Conservation (phyloP, 1,140 invertebrate genomes). For the Asobara japonica region DNA sequence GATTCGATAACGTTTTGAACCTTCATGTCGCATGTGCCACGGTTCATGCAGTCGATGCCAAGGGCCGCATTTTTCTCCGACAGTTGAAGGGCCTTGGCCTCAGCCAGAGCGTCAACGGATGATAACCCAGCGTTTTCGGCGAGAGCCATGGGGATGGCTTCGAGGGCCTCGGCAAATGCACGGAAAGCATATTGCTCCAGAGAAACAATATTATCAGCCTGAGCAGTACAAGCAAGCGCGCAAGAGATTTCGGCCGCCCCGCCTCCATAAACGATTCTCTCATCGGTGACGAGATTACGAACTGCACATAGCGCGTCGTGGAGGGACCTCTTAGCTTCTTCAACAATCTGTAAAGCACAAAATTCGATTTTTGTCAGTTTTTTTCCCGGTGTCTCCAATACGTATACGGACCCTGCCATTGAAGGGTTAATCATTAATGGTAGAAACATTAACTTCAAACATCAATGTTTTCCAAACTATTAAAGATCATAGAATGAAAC, state of each 20-base stretch:
- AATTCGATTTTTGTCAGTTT: conserved; percentile 30
- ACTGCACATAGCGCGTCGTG: conserved; percentile 99
- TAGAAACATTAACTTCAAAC: too few species aligned
- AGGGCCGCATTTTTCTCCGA: conserved; percentile 86
- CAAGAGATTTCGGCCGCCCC: conserved; percentile 97
- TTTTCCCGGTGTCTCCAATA: too few species aligned
- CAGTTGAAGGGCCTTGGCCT: conserved; percentile 91
- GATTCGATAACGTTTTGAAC: conserved; percentile 97
- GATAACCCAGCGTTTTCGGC: conserved; percentile 97
- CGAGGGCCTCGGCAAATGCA: conserved; percentile 95
- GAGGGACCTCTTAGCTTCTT: conserved; percentile 96
- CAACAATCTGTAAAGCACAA: conserved; percentile 78
- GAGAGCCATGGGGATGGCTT: conserved; percentile 93
- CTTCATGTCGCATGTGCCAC: conserved; percentile 95
- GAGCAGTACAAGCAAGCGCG: conserved; percentile 86
- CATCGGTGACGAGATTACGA: conserved; percentile 92
- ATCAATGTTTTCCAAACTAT: too few species aligned
- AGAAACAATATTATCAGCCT: conserved; percentile 91
- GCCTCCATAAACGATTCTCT: conserved; percentile 96
- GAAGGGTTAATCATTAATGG: too few species aligned
- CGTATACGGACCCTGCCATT: too few species aligned
- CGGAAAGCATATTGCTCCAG: conserved; percentile 98
- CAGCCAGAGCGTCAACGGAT: conserved; percentile 91
- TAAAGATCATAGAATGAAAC: too few species aligned
- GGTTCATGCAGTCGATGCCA: conserved; percentile 95